Base-by-base conservation (phyloP, 2,797 vertebrate genomes). In the Premnoplex brunnescens region DNA sequence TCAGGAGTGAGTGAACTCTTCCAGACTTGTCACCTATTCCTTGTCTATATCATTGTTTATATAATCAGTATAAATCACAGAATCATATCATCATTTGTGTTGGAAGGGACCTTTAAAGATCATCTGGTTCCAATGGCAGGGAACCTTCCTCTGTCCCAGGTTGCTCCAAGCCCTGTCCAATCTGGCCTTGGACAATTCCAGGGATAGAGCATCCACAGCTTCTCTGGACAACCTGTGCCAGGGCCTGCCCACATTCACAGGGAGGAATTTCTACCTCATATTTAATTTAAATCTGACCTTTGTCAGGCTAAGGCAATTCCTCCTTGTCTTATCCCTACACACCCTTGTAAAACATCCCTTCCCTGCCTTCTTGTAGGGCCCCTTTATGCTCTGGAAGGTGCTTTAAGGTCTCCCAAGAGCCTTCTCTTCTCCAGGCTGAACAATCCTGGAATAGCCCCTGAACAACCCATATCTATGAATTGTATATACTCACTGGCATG, bases 111-210 rank as follows among this genome's bases (percentile, higher is more conserved):
- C 6, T 43, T 48, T 12, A 24, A 3, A 43, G 4, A 23, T 43
- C 48, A 12, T 6, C 14, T 8, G 1, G 0, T 60, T 36, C 17
- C 34, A 43, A 4, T 8, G 27, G 15, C 44, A 64, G 23, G 37
- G 46, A 44, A 46, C 9, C 10, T 68, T 15, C 23, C 36, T 12
- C 27, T 24, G 6, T 0, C 0, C 6, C 56, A 69, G 36, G 7
- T 2, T 69, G 4, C 19, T 55, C 34, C 7, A 5, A 55, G 49
- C 7, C 34, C 14, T 3, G 3, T 41, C 26, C 36, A 55, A 4
- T 32, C 22, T 62, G 36, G 8, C 8, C 7, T 49, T 20, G 48
- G 5, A 28, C 41, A 62, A 11, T 49, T 63, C 36, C 49, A 63
- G 27, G 32, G 10, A n/a, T 49, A 43, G 19, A 27, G 43, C n/a